These are phyloP conservation scores for Sitta carolinensis DNA, from an alignment of 2,797 vertebrate species.

Conservation along the genomic window DNA sequence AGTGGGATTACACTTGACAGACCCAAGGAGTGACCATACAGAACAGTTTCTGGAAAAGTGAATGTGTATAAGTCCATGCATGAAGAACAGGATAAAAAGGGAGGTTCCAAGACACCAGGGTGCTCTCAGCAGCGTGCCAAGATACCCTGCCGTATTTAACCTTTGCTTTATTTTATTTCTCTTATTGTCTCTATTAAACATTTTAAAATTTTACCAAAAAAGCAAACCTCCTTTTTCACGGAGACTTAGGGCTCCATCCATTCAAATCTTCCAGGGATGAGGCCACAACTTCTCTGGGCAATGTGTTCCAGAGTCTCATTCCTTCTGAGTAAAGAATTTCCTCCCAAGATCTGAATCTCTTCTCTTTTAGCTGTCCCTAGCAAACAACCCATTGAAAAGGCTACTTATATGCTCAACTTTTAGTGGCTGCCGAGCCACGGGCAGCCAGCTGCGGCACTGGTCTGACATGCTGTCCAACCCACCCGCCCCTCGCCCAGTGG, in stretches of 20 bases:
- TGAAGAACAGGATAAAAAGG: too few species aligned
- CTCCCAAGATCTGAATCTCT: background rate
- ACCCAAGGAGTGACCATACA: too few species aligned
- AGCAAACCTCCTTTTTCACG: too few species aligned
- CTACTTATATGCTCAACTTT: background rate
- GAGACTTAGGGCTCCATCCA: background rate
- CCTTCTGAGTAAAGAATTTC: background rate
- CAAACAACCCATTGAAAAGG: background rate
- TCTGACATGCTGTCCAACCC: slow-evolving; percentile 92
- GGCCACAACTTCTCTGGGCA: background rate
- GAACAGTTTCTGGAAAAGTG: too few species aligned
- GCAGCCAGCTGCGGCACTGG: slow-evolving; percentile 91
- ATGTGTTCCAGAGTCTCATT: background rate
- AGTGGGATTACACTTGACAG: too few species aligned
- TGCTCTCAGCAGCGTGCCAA: too few species aligned
- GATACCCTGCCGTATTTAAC: too few species aligned
- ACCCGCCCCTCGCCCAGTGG: slow-evolving; percentile 86
- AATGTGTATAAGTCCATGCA: too few species aligned
- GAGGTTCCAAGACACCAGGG: too few species aligned
- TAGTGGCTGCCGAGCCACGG: slow-evolving; percentile 79
- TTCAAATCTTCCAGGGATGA: background rate
- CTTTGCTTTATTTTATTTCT: too few species aligned
- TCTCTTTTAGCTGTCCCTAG: background rate
- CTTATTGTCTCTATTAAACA: too few species aligned
- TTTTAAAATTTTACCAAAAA: too few species aligned